Conservation (phyloP, 1,140 invertebrate species). For the Aphidius ervi region DNA sequence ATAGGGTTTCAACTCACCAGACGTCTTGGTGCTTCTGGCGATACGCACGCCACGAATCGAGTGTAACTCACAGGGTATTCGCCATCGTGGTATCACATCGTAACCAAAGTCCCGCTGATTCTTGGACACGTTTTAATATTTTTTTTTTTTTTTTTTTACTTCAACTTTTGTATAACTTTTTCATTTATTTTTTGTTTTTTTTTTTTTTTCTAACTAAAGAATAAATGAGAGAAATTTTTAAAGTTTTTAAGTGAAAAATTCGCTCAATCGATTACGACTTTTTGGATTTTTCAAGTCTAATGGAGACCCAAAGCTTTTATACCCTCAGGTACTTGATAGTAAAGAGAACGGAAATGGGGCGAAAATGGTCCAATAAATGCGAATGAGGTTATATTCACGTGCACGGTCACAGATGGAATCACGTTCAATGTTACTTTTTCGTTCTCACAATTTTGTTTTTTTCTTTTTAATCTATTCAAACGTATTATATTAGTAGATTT, state of each 20-base stretch:
- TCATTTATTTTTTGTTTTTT: no score
- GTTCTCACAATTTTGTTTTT: conserved; percentile 1
- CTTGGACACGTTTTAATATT: not conserved
- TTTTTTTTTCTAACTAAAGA: no score
- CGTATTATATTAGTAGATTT: not conserved
- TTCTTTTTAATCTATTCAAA: not conserved
- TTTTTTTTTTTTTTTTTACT: not conserved
- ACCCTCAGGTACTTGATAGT: conserved; percentile 11
- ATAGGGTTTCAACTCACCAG: no score
- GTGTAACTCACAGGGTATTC: no score
- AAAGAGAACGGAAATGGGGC: conserved; percentile 16
- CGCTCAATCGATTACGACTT: no score
- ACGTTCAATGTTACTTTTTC: conserved; percentile 5
- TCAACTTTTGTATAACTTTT: not conserved
- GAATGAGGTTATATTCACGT: conserved; percentile 5
- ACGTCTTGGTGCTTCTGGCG: no score
- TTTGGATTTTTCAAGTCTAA: conserved; percentile 2
- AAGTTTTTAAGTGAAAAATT: no score
- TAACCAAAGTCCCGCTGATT: no score
- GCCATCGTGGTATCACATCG: no score
- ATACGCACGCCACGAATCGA: no score
- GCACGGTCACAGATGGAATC: conserved; percentile 12
- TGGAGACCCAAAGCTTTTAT: conserved; percentile 1
- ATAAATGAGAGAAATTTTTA: no score
- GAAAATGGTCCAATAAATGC: conserved; percentile 15